Percentiles rank a stretch among this genome's conserved stretches.
phyloP scores from a whole-genome alignment of 1,140 invertebrate species.

The Atta cephalotes region DNA sequence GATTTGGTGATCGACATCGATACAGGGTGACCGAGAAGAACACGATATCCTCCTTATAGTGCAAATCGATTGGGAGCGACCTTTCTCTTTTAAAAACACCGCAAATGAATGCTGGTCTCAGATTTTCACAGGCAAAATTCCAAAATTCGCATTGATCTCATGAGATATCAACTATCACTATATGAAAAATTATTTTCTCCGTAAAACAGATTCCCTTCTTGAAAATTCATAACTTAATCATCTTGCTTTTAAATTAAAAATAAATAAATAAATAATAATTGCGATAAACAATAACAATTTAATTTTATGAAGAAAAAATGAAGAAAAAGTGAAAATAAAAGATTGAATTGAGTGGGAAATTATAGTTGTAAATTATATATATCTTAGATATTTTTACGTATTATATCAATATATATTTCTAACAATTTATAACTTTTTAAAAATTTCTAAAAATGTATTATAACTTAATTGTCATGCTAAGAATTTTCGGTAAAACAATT shows the following conservation, averaged over 20 bases:
- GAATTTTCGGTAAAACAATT: not conserved
- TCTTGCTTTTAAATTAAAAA: not conserved
- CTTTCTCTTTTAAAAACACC: constrained; percentile 1
- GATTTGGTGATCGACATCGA: not conserved
- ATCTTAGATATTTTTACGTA: too few species aligned
- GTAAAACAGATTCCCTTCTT: not conserved
- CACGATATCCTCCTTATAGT: not conserved
- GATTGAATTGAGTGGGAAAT: not conserved
- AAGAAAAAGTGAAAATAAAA: not conserved
- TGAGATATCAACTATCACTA: not conserved
- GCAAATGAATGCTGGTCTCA: not conserved
- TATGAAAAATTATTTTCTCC: not conserved
- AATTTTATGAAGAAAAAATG: not conserved
- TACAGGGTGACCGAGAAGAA: not conserved
- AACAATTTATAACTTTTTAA: not conserved
- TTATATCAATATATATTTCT: too few species aligned
- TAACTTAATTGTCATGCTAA: not conserved
- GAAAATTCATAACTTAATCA: not conserved
- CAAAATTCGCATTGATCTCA: not conserved
- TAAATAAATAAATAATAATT: not conserved
- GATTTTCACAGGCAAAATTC: not conserved
- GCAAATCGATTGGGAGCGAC: not conserved
- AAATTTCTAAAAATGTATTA: not conserved
- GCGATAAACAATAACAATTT: not conserved
- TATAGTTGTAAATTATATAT: too few species aligned